Percentiles rank a stretch among this genome's conserved stretches.
phyloP scores from a whole-genome alignment of 35 echinoderm and acorn worm species.

The Patiria miniata region DNA sequence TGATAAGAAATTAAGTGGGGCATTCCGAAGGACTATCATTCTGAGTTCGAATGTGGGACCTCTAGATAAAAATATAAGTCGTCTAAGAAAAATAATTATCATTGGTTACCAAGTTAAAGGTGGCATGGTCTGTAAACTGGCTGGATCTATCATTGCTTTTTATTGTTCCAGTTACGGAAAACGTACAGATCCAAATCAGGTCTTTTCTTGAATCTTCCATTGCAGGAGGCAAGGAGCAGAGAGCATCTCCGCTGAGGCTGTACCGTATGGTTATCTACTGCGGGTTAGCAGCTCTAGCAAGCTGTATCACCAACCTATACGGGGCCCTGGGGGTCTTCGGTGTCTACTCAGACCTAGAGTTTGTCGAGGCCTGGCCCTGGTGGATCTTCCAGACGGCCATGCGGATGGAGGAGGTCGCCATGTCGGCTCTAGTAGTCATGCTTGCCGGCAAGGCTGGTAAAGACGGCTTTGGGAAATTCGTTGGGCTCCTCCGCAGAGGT shows the following conservation, averaged over 20 bases:
- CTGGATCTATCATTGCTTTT: too few relatives aligned
- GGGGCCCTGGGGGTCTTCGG: constrained; percentile 85
- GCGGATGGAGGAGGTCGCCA: constrained; percentile 72
- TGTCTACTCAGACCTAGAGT: constrained; percentile 71
- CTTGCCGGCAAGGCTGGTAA: constrained; percentile 73
- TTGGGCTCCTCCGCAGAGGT: neutral
- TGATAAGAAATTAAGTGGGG: too few relatives aligned
- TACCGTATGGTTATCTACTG: constrained; percentile 58
- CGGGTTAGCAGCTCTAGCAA: constrained; percentile 47
- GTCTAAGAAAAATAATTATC: too few relatives aligned
- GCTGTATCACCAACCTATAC: constrained; percentile 81
- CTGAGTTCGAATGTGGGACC: too few relatives aligned
- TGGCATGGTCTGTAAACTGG: too few relatives aligned
- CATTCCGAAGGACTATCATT: too few relatives aligned
- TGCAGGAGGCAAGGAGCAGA: constrained; percentile 56
- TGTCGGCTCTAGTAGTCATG: constrained; percentile 59
- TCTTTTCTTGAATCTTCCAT: neutral
- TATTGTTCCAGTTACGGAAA: too few relatives aligned
- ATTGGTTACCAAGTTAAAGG: too few relatives aligned
- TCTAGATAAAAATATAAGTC: too few relatives aligned
- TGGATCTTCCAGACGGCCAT: constrained; percentile 84
- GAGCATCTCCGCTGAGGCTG: constrained; percentile 49
- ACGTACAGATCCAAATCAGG: too few relatives aligned
- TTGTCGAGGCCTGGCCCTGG: constrained; percentile 85
- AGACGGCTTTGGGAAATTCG: neutral